Evolutionary conservation across 2,797 vertebrate species (phyloP).

Genomic region (Sebastes hopkinsi): DNA sequence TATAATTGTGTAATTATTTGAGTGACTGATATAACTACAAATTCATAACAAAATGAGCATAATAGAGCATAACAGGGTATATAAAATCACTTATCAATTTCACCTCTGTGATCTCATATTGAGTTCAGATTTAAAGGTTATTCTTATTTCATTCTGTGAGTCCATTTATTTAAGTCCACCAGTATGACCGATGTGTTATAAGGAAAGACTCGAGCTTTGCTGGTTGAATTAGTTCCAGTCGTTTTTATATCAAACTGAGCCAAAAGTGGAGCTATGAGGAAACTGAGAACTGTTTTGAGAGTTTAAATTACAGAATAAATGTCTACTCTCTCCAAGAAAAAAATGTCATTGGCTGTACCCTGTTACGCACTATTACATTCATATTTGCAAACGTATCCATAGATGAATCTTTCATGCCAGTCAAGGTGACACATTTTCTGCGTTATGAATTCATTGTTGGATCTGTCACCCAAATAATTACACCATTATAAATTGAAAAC

Average conservation of each 20-base stretch:
- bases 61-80: background rate
- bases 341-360: background rate
- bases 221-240: constrained; percentile 5
- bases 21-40: background rate
- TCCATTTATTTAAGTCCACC: constrained; percentile 13
- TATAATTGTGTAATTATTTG: constrained; percentile 10
- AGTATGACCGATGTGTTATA: constrained; percentile 1
- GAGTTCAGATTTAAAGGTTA: background rate
- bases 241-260: constrained; percentile 12
- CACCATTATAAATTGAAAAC: constrained; percentile 7
- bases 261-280: background rate
- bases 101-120: background rate
- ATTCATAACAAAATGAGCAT: background rate
- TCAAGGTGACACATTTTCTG: background rate
- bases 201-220: background rate
- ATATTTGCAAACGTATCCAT: constrained; percentile 1
- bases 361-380: background rate
- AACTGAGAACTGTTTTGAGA: constrained; percentile 3
- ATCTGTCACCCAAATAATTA: constrained; percentile 16
- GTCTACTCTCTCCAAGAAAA: background rate
- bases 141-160: background rate
- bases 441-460: background rate
- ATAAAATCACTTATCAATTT: background rate
- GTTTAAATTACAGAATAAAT: constrained; percentile 3
- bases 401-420: background rate